These are phyloP conservation scores for Gallinago jamesoni DNA, from an alignment of 2,113 vertebrate species.

Conservation along the genomic window DNA sequence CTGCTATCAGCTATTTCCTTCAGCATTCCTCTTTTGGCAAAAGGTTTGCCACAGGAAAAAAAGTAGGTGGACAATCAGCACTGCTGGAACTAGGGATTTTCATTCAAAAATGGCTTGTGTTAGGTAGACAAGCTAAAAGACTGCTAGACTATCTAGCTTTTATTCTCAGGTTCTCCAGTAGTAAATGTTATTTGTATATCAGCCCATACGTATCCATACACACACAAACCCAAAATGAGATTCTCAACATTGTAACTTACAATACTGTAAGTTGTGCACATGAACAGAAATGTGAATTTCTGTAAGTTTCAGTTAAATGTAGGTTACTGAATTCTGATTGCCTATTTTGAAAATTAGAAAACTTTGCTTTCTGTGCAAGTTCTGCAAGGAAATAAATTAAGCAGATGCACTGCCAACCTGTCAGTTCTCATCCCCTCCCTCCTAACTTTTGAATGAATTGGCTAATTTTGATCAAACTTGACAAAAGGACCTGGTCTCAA, in stretches of 20 bases:
- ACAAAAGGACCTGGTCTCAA: slow-evolving; percentile 18
- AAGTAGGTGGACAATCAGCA: background rate
- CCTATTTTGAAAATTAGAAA: background rate
- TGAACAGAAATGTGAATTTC: background rate
- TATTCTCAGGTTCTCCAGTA: background rate
- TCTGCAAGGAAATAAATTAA: background rate
- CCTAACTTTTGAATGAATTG: slow-evolving; percentile 6
- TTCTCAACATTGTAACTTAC: background rate
- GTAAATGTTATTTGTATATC: background rate
- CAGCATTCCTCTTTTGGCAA: background rate
- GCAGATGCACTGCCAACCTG: background rate
- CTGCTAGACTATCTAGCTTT: background rate
- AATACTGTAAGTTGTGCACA: background rate
- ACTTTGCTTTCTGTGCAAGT: background rate
- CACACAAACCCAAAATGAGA: background rate
- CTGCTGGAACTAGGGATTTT: background rate
- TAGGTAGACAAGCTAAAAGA: background rate
- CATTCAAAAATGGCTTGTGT: background rate
- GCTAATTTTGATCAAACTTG: slow-evolving; percentile 40
- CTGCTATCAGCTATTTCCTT: background rate
- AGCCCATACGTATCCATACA: background rate
- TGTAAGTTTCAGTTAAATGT: background rate
- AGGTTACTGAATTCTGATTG: background rate
- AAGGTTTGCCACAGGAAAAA: background rate
- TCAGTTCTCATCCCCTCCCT: background rate